Evolutionary conservation across 2,113 vertebrate species (phyloP), one percentile per base, ranked within the genome.

Genomic region (Cacatua alba): DNA sequence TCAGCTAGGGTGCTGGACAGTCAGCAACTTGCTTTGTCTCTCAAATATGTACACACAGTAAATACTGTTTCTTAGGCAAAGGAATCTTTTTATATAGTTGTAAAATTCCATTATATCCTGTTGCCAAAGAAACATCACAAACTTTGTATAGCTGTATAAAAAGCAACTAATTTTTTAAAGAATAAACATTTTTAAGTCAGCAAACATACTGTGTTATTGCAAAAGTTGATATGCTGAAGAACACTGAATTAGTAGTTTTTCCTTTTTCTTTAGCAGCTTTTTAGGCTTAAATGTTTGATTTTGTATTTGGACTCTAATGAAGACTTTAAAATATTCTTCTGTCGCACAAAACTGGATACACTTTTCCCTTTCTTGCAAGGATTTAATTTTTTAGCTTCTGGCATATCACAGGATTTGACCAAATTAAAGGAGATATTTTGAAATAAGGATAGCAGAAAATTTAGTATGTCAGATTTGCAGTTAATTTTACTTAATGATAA

Each of bases 101-200:
- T 98, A 98, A 98, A 98, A 98, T 98, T 98, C 98, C 98, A 98
- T 98, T 98, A 98, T 98, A 98, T 98, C 97, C 98, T 98, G 98
- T 98, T 98, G 98, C 98, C 98, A 98, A 98, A 98, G 98, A 98
- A 98, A 98, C 97, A 98, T 97, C 88, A 97, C 97, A 86, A 97
- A 98, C 97, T 98, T 98, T 98, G 97, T 98, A 98, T 98, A 98
- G 98, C 98, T 98, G 98, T 98, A 98, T 98, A 98, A 98, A 98
- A 98, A 98, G 98, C 98, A 97, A 98, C 97, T 98, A 98, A 98
- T 98, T 98, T 98, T 98, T 98, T 98, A 98, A 98, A 98, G 97
- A 98, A 98, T 97, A 98, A 98, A 98, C 98, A 97, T 98, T 98
- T 98, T 98, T 98, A 98, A 98, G 97, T 98, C 97, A 24, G 97